Base-by-base conservation (phyloP, 2,797 vertebrate genomes). In the Onychomys arenicola region DNA sequence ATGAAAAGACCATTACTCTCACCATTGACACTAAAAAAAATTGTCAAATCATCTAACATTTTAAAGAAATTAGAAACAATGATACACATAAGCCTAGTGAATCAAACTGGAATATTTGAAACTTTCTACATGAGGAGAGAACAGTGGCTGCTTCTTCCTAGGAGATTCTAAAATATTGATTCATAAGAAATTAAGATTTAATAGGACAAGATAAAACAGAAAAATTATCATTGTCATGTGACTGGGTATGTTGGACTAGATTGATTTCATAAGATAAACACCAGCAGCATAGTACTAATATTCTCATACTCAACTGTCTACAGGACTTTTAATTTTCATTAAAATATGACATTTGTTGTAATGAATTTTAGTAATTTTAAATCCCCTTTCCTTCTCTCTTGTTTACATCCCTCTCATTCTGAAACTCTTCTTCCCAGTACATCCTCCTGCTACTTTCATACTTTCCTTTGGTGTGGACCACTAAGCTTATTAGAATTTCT, bases 11-110 rank as follows among this genome's bases (percentile, higher is more conserved):
- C 27, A 63, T 6, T 93, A 17, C 3, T 76, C 63, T 21, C 27
- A 89, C 21, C 83, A 89, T 17, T 80, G 69, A 92, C 69, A 87
- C 49, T 94, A 87, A 19, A 14, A 81, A 29, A 59, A 92, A 83
- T 29, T 43, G n/a, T 5, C 6, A 80, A 27, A 25, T 84, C 21
- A 29, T 6, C 78, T 57, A 73, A 32, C 8, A 17, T 40, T 73
- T 93, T 69, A 71, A 91, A 92, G 27, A 65, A 29, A 63, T 27
- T n/a, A 40, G 19, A 89, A n/a, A 25, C 27, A 61, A 52, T 27
- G 7, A 83, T 40, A 75, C 23, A 75, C 75, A 94, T 13, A 85
- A 73, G 19, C n/a, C n/a, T 76, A 46, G 71, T 59, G 2, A 89
- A 63, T 59, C 52, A 83, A 65, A 96, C 43, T 89, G 67, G 7